Conservation (phyloP, 2,797 vertebrate species). For the Falco biarmicus region DNA sequence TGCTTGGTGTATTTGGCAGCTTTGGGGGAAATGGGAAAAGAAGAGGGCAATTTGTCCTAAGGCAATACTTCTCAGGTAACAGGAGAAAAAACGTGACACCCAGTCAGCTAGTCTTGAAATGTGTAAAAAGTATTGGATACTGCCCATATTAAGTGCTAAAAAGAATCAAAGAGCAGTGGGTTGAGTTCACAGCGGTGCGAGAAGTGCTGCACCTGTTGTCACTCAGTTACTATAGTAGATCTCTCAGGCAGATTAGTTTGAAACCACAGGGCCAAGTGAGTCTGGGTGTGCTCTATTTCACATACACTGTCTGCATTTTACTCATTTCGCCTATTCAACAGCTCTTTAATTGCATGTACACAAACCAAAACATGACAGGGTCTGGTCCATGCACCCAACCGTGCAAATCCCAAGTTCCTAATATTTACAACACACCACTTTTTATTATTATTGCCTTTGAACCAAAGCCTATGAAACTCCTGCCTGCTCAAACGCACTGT, state of each 20-base stretch:
- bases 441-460: slow-evolving; percentile 35
- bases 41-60: not conserved
- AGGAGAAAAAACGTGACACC: not conserved
- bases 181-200: not conserved
- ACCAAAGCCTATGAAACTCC: slow-evolving; percentile 24
- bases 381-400: not conserved
- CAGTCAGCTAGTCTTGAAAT: not conserved
- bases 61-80: not conserved
- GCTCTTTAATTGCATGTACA: not conserved
- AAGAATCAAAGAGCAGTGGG: slow-evolving; percentile 1
- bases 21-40: not conserved
- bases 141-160: not conserved
- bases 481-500: slow-evolving; percentile 28
- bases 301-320: not conserved
- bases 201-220: slow-evolving; percentile 60
- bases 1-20: not conserved
- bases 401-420: not conserved
- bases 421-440: not conserved
- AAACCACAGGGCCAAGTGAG: slow-evolving; percentile 2
- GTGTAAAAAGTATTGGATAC: not conserved
- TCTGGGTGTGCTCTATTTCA: not conserved
- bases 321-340: not conserved
- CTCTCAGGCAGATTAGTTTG: slow-evolving; percentile 14
- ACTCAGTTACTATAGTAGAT: slow-evolving; percentile 12
- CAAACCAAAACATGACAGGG: slow-evolving; percentile 5